These are phyloP conservation scores for Proctacanthus coquilletti DNA, from an alignment of 1,140 invertebrate genomes.

Conservation along the genomic window DNA sequence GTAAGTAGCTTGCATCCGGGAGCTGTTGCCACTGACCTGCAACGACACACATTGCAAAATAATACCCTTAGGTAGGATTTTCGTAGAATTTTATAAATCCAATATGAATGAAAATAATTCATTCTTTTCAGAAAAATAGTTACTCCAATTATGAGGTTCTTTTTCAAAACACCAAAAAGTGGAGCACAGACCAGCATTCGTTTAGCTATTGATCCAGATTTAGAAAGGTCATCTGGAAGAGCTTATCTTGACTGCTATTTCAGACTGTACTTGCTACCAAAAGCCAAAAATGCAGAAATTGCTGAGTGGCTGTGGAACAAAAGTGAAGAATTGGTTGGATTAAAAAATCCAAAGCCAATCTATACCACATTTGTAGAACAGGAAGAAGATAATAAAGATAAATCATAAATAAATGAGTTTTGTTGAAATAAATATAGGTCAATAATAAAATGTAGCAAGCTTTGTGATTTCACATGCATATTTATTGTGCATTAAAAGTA, in stretches of 20 bases:
- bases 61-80: conserved; percentile 20
- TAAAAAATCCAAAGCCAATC: too few relatives aligned
- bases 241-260: conserved; percentile 41
- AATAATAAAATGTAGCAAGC: too few relatives aligned
- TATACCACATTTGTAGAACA: too few relatives aligned
- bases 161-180: conserved; percentile 44
- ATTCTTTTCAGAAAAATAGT: conserved; percentile 14
- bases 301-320: conserved; percentile 56
- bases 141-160: conserved; percentile 17
- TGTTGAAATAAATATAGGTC: too few relatives aligned
- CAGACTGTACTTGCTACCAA: conserved; percentile 14
- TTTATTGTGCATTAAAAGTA: too few relatives aligned
- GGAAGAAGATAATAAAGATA: too few relatives aligned
- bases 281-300: conserved; percentile 32
- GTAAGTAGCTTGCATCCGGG: conserved; percentile 58
- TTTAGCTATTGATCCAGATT: conserved; percentile 55
- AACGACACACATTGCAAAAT: conserved; percentile 44
- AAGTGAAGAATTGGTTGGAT: conserved; percentile 41
- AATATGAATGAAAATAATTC: conserved; percentile 5
- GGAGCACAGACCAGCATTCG: conserved; percentile 69
- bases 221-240: conserved; percentile 46
- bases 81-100: conserved; percentile 24
- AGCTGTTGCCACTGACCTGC: conserved; percentile 55
- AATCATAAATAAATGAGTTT: too few relatives aligned
- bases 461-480: too few relatives aligned